Conservation (phyloP, 1,140 invertebrate genomes). For the Agrilus planipennis region DNA sequence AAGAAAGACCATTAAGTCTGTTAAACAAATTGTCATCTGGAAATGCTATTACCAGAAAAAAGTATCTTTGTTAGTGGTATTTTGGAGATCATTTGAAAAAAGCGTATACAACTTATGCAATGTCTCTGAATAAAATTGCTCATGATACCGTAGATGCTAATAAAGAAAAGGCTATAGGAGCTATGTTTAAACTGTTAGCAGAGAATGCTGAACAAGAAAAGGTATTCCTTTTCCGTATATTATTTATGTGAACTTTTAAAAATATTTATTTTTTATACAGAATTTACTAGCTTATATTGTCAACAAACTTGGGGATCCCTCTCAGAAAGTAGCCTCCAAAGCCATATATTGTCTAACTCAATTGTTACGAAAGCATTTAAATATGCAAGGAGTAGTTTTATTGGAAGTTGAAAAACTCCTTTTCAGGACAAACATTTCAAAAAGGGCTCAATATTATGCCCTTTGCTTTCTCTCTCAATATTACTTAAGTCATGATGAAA, state of each 20-base stretch:
- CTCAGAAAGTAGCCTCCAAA: conserved; percentile 75
- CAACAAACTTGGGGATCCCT: conserved; percentile 93
- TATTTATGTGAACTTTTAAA: too few species aligned
- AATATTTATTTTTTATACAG: too few species aligned
- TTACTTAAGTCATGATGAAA: conserved; percentile 56
- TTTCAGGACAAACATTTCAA: conserved; percentile 72
- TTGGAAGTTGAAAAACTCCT: conserved; percentile 81
- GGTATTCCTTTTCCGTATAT: conserved; percentile 35
- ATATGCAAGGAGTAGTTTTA: conserved; percentile 83
- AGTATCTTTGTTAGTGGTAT: conserved; percentile 50
- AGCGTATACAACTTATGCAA: conserved; percentile 57
- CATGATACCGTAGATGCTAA: conserved; percentile 64
- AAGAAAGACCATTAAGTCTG: conserved; percentile 48
- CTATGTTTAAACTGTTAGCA: conserved; percentile 67
- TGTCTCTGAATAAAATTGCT: conserved; percentile 47
- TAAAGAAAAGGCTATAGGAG: conserved; percentile 67
- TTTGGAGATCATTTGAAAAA: conserved; percentile 78
- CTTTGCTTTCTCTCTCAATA: conserved; percentile 85
- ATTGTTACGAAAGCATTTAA: conserved; percentile 74
- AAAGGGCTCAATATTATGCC: conserved; percentile 84
- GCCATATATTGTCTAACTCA: conserved; percentile 76
- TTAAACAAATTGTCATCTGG: conserved; percentile 39
- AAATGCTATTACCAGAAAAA: conserved; percentile 41
- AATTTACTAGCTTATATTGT: conserved; percentile 69
- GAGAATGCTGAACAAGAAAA: conserved; percentile 82